Percentiles rank a stretch among this genome's conserved stretches.
Evolutionary conservation across 2,797 vertebrate genomes (phyloP).

Genomic region (Lepidocolaptes lacrymiger): DNA sequence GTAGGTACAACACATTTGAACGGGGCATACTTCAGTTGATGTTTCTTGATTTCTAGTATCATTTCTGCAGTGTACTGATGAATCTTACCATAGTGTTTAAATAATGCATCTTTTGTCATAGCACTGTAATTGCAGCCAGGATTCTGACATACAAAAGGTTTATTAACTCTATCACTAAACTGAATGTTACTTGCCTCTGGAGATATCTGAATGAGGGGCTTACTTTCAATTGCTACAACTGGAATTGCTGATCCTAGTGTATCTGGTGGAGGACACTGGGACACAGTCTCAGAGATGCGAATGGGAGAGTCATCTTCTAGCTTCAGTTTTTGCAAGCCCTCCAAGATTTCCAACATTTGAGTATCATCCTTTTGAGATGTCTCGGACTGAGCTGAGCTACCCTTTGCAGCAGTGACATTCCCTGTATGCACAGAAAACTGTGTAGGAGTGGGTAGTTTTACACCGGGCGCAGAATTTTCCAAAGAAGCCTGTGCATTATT

Average conservation of each 20-base stretch:
- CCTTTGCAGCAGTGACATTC: slow-evolving; percentile 38
- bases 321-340: slow-evolving; percentile 86
- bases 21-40: slow-evolving; percentile 90
- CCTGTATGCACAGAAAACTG: slow-evolving; percentile 34
- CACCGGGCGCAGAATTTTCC: slow-evolving; percentile 34
- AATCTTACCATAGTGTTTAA: slow-evolving; percentile 91
- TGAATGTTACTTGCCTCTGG: slow-evolving; percentile 75
- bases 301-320: slow-evolving; percentile 77
- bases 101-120: slow-evolving; percentile 91
- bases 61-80: slow-evolving; percentile 91
- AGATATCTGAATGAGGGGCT: slow-evolving; percentile 60
- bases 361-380: slow-evolving; percentile 74
- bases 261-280: slow-evolving; percentile 68
- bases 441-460: slow-evolving; percentile 36
- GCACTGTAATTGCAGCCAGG: slow-evolving; percentile 88
- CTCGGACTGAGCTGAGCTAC: slow-evolving; percentile 66
- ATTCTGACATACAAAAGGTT: slow-evolving; percentile 88
- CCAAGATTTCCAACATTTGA: slow-evolving; percentile 86
- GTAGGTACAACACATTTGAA: slow-evolving; percentile 90
- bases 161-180: slow-evolving; percentile 79
- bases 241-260: slow-evolving; percentile 48
- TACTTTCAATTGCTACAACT: slow-evolving; percentile 47
- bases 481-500: slow-evolving; percentile 50
- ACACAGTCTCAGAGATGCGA: slow-evolving; percentile 56
- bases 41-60: slow-evolving; percentile 90